Evolutionary conservation across 2,888 invertebrate species (phyloP), one percentile per base, ranked within the genome.

Genomic region (Aphidoletes aphidimyza): DNA sequence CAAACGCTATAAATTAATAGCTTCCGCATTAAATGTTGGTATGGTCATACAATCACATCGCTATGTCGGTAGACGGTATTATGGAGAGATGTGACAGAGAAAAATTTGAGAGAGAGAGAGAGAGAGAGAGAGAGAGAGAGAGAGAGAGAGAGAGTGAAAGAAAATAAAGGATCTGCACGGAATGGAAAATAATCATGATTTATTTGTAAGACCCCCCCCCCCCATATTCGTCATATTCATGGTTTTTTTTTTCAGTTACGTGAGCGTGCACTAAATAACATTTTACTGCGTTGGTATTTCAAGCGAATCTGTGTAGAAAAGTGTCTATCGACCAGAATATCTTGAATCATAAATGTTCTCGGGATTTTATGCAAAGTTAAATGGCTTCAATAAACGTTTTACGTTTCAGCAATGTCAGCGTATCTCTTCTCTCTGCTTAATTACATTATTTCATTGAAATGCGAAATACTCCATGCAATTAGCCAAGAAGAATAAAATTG

Each of bases 361-460:
- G 17, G 26, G 54, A 54, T 69, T 69, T 69, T 69, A 34, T 69
- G 69, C 14, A 69, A 69, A 69, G 69, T 69, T 69, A 69, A 69
- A 69, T 69, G 69, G 69, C 26, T 69, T 69, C 69, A 69, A 69
- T 69, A 69, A 69, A 69, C 69, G 69, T 34, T n/a, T n/a, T n/a
- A n/a, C 34, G 69, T 69, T 69, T 69, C 11, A 30, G 69, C 69
- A n/a, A 30, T 69, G 69, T 69, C 69, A 69, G 69, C 69, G 17
- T 69, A 69, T 69, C 69, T 54, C 54, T 54, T n/a, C 19, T 49
- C 19, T 30, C n/a, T 1, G 30, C 9, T 69, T 69, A 69, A 69
- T 69, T 69, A 69, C 69, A 69, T 69, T 69, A 30, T 69, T 69
- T 69, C 69, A 69, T 69, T 30, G 30, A 30, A 30, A 69, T 69